Evolutionary conservation across 64 coral and sea anemone genomes (phyloP).

Genomic region (Pocillopora damicornis): DNA sequence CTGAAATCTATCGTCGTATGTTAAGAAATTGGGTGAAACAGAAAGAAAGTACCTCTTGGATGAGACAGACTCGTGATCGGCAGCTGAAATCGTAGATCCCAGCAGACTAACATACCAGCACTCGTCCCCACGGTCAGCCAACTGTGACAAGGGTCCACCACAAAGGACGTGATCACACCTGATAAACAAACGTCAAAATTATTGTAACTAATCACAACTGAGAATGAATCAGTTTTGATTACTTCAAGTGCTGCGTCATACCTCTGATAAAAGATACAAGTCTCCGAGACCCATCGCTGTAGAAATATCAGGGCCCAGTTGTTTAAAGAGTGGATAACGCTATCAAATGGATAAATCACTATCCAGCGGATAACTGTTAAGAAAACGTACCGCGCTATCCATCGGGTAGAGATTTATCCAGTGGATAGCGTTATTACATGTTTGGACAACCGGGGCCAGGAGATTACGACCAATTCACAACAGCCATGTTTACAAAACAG

Average conservation of each 20-base stretch:
- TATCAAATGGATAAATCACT: too few species aligned
- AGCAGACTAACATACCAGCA: constrained; percentile 84
- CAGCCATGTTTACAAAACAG: too few species aligned
- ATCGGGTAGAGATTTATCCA: too few species aligned
- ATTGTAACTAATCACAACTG: constrained; percentile 1
- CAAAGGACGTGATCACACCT: constrained; percentile 96
- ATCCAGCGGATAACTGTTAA: too few species aligned
- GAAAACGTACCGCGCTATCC: too few species aligned
- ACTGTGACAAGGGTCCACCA: constrained; percentile 89
- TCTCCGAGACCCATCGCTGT: background rate
- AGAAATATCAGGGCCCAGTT: background rate
- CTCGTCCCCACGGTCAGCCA: constrained; percentile 88
- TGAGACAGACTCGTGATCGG: constrained; percentile 89
- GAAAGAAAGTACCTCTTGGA: constrained; percentile 72
- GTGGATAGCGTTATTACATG: too few species aligned
- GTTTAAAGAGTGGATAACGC: background rate
- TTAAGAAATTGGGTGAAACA: background rate
- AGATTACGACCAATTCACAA: too few species aligned
- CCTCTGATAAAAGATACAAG: background rate
- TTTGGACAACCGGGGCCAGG: too few species aligned
- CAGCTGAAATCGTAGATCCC: constrained; percentile 95
- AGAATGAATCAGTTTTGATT: too few species aligned
- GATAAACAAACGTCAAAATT: background rate
- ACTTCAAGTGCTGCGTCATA: too few species aligned
- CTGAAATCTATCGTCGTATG: too few species aligned